Base-by-base conservation (phyloP, 2,888 invertebrate species). In the Andrena flavipes region DNA sequence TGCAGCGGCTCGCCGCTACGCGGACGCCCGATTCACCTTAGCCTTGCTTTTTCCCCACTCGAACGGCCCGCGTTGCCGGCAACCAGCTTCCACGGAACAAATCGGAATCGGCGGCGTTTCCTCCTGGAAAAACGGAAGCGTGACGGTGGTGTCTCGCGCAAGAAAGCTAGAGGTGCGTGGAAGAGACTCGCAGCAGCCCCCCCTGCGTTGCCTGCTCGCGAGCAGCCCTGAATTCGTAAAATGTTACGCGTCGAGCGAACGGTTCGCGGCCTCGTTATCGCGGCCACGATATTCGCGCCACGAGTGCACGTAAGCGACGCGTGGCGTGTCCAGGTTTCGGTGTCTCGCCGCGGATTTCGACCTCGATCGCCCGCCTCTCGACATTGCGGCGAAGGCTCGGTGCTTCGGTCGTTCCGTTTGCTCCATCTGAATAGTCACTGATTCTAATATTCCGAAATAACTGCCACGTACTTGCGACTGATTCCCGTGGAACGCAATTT, bases 261-360 rank as follows among this genome's bases (percentile, higher is more conserved):
- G 51, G n/a, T 65, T 62, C 62, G 56, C 63, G 68, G 64, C 56
- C 56, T 80, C 67, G 71, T 80, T 80, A 80, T 80, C 76, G 76
- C 42, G 16, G 10, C 26, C 16, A 8, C 56, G 71, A 54, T 62
- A 76, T 72, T 76, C 76, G 62, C 71, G 56, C 68, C 76, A 72
- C 72, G 72, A 54, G 48, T 26, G 7, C 72, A 54, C 54, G 54
- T 35, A 63, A n/a, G 29, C 67, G 54, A 54, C 80, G 76, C 76
- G 70, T 51, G 76, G 51, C 70, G 48, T 26, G 56, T 30, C 49
- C 68, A 62, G 59, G n/a, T 20, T 30, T 62, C 30, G n/a, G 16
- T 7, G n/a, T 56, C 56, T 13, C 26, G 54, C 23, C 23, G 56
- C 8, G 23, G 23, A 23, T 23, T 56, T 23, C 23, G 10, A 56